Base-by-base conservation (phyloP, 2,888 invertebrate genomes). In the Lithodes maja region DNA sequence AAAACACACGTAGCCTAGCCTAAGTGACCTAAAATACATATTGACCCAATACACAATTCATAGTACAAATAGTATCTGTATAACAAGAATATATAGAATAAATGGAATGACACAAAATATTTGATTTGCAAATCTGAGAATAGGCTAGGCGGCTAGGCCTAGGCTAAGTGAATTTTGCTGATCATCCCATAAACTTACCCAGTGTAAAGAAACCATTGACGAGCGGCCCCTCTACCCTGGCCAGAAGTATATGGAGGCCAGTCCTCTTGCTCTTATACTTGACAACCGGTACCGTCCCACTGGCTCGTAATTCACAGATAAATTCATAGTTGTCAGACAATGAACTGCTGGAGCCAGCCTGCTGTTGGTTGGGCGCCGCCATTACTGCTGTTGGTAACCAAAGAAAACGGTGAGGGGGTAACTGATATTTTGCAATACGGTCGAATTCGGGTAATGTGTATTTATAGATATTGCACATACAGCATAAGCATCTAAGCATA, bases 141-240 rank as follows among this genome's bases (percentile, higher is more conserved):
- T 33, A 33, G 33, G 33, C 33, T 33, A 33, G 33, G 33, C 33
- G 33, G 33, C 33, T 33, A 33, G 33, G 33, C 33, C 33, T 33
- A 33, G 33, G 33, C 33, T 33, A 33, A 33, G 33, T 33, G 33
- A 33, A 33, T 33, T 33, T 33, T 33, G 33, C 33, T 33, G 33
- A 33, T 33, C 33, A 33, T 33, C 33, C 33, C 33, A 33, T 33
- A 61, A 5, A 0, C 94, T 94, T 95, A 98, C 98, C 97, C 83
- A 98, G 94, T 93, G 96, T 96, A 93, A 98, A 97, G 93, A 96
- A 97, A 86, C 98, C 98, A 93, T 97, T 96, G 2, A 98, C 97
- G 68, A 98, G 95, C n/a, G 98, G 98, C 0, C 98, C 98, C 92
- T 97, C 97, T 3, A 98, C 96, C 93, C 97, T 96, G 7, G 97